Base-by-base conservation (phyloP, 2,888 invertebrate genomes). In the Melikaiella ostensackeni region DNA sequence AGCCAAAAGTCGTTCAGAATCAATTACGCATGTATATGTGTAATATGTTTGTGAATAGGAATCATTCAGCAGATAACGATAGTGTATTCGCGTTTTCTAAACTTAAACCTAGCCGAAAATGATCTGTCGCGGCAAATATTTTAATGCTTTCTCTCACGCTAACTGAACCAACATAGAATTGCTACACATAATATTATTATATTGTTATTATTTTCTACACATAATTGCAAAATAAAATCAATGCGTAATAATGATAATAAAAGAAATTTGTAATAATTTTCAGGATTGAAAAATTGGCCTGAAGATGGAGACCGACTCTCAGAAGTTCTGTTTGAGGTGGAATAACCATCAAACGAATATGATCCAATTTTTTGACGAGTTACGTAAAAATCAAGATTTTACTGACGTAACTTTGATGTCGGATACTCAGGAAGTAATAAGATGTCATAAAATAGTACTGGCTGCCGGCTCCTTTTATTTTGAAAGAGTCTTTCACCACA, bases 281-380 rank as follows among this genome's bases (percentile, higher is more conserved):
- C 30, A 70, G 70, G 70, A 30, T n/a, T 24, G 7, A 5, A 30
- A 50, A n/a, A 19, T 16, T 42, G 42, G 24, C 27, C 42, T 3
- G n/a, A n/a, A 19, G 19, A 70, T 70, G 70, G 70, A 50, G 16
- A 19, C 30, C 2, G 19, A 46, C 19, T n/a, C 86, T 73, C 89
- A 88, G 74, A 94, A 94, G 84, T 95, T 94, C 89, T 94, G 95
- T 86, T 91, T 95, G 61, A 92, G 94, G 77, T 95, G 95, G 95
- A 95, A 95, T 92, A 95, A 95, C 89, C 95, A 95, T 88, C 93
- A 93, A 74, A 92, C 93, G 55, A 95, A 95, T 85, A 89, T 95
- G 81, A 90, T 95, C 63, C 92, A 92, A 50, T 94, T 94, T 27
- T 94, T 95, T 88, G 94, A 94, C 80, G 93, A 94, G 85, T 92